Percentiles rank a stretch among this genome's conserved stretches.
Conservation (phyloP, 2,113 vertebrate genomes). For the Corythornis madagascariensis region DNA sequence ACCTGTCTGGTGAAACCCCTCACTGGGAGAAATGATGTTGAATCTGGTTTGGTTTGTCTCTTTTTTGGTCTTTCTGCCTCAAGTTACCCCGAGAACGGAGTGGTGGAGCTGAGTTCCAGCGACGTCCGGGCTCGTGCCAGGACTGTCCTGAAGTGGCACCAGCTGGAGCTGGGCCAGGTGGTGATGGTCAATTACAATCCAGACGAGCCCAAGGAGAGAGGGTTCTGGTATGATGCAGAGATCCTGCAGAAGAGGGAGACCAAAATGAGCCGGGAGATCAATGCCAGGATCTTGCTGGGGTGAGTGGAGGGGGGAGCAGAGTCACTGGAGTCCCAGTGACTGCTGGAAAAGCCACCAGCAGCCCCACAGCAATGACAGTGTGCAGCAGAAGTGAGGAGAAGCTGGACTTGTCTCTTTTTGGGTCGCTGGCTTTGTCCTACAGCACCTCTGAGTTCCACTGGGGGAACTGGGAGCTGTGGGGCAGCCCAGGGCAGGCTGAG, state of each 20-base stretch:
- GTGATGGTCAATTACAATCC: slow-evolving; percentile 98
- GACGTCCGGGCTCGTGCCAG: slow-evolving; percentile 89
- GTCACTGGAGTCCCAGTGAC: background rate
- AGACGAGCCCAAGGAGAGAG: slow-evolving; percentile 90
- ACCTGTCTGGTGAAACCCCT: background rate
- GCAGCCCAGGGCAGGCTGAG: background rate
- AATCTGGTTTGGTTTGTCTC: background rate
- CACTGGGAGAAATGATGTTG: rapidly evolving
- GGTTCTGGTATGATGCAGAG: slow-evolving; percentile 96
- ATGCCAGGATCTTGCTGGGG: slow-evolving; percentile 88
- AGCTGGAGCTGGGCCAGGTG: slow-evolving; percentile 87
- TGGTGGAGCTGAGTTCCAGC: slow-evolving; percentile 80
- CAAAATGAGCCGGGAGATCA: slow-evolving; percentile 82
- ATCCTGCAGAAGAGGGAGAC: slow-evolving; percentile 90
- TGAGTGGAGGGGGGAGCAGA: slow-evolving; percentile 63
- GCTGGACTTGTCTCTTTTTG: background rate
- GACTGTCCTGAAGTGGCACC: slow-evolving; percentile 89
- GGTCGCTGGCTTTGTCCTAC: background rate
- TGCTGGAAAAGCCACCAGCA: background rate
- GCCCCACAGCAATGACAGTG: background rate
- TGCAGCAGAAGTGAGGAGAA: background rate
- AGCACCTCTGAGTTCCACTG: background rate
- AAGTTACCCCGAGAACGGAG: slow-evolving; percentile 94
- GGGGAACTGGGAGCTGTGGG: rapidly evolving
- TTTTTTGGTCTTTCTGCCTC: background rate